phyloP scores from a whole-genome alignment of 2,113 vertebrate genomes.

The Cyprinodon brontotheroides region DNA sequence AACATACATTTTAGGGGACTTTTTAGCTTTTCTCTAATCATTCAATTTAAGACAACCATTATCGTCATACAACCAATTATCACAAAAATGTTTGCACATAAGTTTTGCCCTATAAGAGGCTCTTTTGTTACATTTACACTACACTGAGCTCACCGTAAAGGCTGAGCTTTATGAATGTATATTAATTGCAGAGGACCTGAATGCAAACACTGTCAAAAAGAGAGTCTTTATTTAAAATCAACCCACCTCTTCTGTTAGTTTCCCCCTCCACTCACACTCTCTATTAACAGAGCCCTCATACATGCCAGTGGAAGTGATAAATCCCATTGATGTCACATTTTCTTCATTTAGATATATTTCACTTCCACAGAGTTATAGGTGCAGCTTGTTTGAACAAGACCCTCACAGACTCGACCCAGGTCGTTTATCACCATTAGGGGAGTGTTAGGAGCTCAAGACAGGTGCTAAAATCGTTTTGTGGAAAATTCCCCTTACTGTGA shows the following conservation, averaged over 20 bases:
- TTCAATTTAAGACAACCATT: neutral
- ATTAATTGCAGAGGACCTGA: neutral
- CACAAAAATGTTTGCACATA: neutral
- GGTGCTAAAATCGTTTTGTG: constrained; percentile 47
- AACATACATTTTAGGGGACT: too few relatives aligned
- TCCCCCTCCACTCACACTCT: neutral
- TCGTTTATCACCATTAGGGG: constrained; percentile 60
- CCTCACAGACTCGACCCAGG: constrained; percentile 32
- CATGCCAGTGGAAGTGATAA: neutral
- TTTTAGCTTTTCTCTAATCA: too few relatives aligned
- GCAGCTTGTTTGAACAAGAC: constrained; percentile 66
- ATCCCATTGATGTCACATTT: constrained; percentile 14
- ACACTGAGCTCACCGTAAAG: neutral
- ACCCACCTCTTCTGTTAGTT: neutral
- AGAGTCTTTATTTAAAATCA: neutral
- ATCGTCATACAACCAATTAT: neutral
- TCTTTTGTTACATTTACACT: neutral
- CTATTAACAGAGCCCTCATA: neutral
- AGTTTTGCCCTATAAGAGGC: neutral
- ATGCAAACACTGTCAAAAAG: neutral
- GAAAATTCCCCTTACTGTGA: constrained; percentile 42
- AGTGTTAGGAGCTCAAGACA: constrained; percentile 36
- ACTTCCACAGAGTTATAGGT: constrained; percentile 34
- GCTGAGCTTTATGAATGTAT: too few relatives aligned
- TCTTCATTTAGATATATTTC: constrained; percentile 60